phyloP scores from a whole-genome alignment of 2,113 vertebrate species.

The Myotis yumanensis region DNA sequence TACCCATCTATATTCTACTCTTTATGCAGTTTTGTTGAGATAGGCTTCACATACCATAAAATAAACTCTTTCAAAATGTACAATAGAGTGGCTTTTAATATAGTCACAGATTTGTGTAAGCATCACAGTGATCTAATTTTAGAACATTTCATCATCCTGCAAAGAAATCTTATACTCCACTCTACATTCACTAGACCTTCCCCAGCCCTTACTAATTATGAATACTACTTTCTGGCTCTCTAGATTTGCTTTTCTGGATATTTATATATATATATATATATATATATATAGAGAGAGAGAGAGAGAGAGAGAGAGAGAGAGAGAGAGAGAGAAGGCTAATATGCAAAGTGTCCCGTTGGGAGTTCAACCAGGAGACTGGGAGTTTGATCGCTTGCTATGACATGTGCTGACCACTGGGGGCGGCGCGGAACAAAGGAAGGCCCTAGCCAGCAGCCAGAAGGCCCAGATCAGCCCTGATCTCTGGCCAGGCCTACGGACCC shows the following conservation, averaged over 20 bases:
- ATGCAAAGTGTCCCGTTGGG: too few species aligned
- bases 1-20: neutral
- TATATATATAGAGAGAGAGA: too few species aligned
- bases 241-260: neutral
- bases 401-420: too few species aligned
- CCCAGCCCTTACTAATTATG: neutral
- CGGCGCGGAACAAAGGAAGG: too few species aligned
- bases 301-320: too few species aligned
- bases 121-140: neutral
- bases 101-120: neutral
- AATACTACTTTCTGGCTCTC: neutral
- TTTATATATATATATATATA: too few species aligned
- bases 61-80: neutral
- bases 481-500: too few species aligned
- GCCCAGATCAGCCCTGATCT: too few species aligned
- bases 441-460: too few species aligned
- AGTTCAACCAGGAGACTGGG: too few species aligned
- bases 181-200: neutral
- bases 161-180: neutral
- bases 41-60: neutral
- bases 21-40: neutral
- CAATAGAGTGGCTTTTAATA: neutral
- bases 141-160: neutral
- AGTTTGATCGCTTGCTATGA: too few species aligned
- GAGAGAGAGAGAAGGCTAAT: too few species aligned